Conservation (phyloP, 2,888 invertebrate genomes). For the Microplitis manilae region DNA sequence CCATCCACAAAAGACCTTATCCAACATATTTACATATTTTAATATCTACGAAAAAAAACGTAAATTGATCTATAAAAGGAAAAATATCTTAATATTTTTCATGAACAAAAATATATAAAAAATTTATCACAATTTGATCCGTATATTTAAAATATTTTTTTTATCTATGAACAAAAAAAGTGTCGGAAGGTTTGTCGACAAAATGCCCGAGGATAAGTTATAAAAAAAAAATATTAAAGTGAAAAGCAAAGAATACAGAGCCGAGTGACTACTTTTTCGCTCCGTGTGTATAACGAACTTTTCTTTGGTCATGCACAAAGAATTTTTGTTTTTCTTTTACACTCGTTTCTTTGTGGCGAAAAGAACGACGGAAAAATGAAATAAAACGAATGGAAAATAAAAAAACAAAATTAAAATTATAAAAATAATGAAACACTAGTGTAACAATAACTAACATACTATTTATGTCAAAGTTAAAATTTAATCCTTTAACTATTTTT, state of each 20-base stretch:
- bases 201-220: background rate
- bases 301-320: background rate
- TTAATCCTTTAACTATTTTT: background rate
- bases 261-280: background rate
- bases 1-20: too few species aligned
- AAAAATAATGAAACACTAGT: background rate
- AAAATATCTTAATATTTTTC: too few species aligned
- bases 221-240: background rate
- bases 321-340: slow-evolving; percentile 9
- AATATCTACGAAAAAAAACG: too few species aligned
- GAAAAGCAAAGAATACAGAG: background rate
- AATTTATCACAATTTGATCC: too few species aligned
- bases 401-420: background rate
- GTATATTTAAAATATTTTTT: too few species aligned
- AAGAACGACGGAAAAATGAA: background rate
- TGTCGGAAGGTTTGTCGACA: background rate
- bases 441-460: slow-evolving; percentile 2
- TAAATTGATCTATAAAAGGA: too few species aligned
- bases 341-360: slow-evolving; percentile 7
- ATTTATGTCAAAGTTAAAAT: background rate
- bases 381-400: background rate
- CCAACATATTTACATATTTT: too few species aligned
- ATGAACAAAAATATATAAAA: too few species aligned
- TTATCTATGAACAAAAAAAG: background rate
- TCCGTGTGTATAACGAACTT: background rate